These are phyloP conservation scores for Cotesia congregata DNA, from an alignment of 2,888 invertebrate species.

Conservation along the genomic window DNA sequence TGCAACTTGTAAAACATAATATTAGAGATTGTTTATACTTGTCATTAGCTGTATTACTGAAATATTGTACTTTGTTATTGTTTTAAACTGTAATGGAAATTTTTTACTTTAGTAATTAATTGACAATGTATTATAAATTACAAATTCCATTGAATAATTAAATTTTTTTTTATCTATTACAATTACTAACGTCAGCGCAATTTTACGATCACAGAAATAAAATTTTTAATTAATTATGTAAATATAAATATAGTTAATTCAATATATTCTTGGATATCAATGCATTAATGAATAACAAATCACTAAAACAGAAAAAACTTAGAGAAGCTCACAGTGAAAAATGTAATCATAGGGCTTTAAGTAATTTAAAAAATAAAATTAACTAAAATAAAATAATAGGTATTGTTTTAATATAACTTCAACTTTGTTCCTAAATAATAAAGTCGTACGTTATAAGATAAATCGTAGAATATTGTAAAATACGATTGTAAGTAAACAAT, in stretches of 20 bases:
- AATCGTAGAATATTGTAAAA: too few species aligned
- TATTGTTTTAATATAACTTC: too few species aligned
- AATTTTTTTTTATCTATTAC: background rate
- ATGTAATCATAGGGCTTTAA: too few species aligned
- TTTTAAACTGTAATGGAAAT: background rate
- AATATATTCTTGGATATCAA: constrained; percentile 10
- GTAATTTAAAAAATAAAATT: too few species aligned
- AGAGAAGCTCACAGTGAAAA: too few species aligned
- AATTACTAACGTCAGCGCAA: background rate
- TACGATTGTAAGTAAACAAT: too few species aligned
- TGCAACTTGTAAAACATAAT: background rate
- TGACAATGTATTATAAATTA: background rate
- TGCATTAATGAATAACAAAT: background rate
- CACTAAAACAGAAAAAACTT: too few species aligned
- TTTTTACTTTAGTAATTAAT: background rate
- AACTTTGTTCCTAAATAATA: too few species aligned
- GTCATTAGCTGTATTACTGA: background rate
- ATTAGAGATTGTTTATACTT: background rate
- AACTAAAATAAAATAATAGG: too few species aligned
- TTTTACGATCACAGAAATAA: background rate
- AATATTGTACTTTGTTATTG: background rate
- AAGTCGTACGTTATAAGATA: too few species aligned
- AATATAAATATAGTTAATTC: background rate
- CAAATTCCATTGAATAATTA: background rate
- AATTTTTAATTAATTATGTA: background rate